Evolutionary conservation across 1,140 invertebrate species (phyloP).

Genomic region (Diabrotica undecimpunctata): DNA sequence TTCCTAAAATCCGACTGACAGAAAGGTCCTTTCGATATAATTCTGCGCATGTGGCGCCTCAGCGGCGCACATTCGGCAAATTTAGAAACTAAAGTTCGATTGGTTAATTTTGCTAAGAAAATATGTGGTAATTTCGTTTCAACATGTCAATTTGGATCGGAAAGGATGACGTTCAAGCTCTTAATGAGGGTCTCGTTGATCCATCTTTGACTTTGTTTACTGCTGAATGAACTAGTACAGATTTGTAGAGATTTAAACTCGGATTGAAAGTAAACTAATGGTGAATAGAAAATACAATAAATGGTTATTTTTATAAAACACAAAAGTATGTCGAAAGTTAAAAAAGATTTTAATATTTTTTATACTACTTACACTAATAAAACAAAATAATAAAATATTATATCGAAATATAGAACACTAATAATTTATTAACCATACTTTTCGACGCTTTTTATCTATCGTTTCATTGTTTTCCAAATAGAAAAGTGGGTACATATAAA

Average conservation of each 20-base stretch:
- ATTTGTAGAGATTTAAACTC: neutral
- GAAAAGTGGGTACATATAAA: too few relatives aligned
- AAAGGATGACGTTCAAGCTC: neutral
- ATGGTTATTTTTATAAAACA: too few relatives aligned
- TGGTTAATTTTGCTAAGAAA: constrained; percentile 43
- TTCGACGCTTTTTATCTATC: too few relatives aligned
- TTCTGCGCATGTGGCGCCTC: constrained; percentile 41
- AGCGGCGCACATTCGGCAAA: constrained; percentile 35
- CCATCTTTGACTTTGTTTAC: neutral
- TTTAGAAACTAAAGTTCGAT: constrained; percentile 40
- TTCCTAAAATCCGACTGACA: constrained; percentile 42
- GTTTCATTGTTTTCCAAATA: too few relatives aligned
- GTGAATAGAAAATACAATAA: neutral
- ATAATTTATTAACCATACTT: too few relatives aligned
- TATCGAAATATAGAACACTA: too few relatives aligned
- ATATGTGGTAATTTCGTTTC: constrained; percentile 32
- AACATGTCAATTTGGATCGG: constrained; percentile 21
- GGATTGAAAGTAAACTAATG: neutral
- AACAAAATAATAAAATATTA: too few relatives aligned
- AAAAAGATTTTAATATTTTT: too few relatives aligned
- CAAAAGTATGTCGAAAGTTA: too few relatives aligned
- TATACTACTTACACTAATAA: too few relatives aligned
- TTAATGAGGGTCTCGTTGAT: neutral
- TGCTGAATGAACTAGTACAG: neutral
- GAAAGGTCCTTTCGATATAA: constrained; percentile 31